A percentile compares a stretch with the other conserved stretches of the same genome.
Evolutionary conservation across 1,140 invertebrate species (phyloP).

Genomic region (Anthonomus grandis): DNA sequence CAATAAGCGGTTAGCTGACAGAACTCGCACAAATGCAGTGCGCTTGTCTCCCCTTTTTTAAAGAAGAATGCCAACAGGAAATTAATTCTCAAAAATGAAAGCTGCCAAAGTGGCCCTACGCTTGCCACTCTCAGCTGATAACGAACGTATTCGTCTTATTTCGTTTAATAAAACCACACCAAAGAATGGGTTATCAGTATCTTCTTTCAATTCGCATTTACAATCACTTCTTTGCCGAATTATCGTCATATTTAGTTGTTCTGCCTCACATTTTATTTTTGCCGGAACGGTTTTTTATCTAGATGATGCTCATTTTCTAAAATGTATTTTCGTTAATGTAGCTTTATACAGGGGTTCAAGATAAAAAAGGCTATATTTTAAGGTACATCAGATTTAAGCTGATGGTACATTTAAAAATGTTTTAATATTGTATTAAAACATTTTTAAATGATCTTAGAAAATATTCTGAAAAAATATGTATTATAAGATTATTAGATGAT

Average conservation of each 20-base stretch:
- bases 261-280: no score
- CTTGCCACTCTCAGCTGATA: constrained; percentile 40
- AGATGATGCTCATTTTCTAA: neutral
- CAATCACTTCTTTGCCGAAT: constrained; percentile 26
- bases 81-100: constrained; percentile 51
- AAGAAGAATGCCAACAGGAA: constrained; percentile 50
- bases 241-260: constrained; percentile 27
- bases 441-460: no score
- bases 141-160: constrained; percentile 44
- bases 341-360: no score
- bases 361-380: no score
- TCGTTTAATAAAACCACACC: constrained; percentile 43
- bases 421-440: no score
- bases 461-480: no score
- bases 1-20: constrained; percentile 43
- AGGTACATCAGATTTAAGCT: no score
- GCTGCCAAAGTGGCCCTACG: constrained; percentile 40
- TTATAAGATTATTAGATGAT: no score
- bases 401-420: no score
- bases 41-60: constrained; percentile 45
- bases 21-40: constrained; percentile 34
- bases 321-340: neutral
- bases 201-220: constrained; percentile 23
- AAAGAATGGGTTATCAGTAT: constrained; percentile 40
- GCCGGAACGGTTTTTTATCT: no score